These are phyloP conservation scores for Plagodis dolabraria DNA, from an alignment of 2,888 invertebrate genomes.

Conservation along the genomic window DNA sequence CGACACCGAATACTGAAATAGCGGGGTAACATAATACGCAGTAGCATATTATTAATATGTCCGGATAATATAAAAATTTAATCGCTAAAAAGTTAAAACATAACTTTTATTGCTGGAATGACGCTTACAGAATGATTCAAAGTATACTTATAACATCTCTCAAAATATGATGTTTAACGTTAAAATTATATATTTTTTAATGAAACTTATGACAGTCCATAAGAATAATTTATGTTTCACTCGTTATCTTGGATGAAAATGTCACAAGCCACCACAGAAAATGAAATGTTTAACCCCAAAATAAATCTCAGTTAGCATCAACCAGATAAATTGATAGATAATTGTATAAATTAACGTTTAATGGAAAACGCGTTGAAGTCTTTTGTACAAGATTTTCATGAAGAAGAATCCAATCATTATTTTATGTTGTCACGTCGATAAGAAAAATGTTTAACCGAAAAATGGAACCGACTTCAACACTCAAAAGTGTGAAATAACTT, in stretches of 20 bases:
- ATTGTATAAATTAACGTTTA: no score
- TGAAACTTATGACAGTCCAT: slow-evolving; percentile 20
- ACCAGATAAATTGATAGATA: no score
- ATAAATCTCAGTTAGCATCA: slow-evolving; percentile 12
- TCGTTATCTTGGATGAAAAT: slow-evolving; percentile 4
- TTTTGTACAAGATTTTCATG: slow-evolving; percentile 10
- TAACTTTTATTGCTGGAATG: slow-evolving; percentile 23
- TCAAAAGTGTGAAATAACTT: no score
- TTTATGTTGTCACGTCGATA: neutral
- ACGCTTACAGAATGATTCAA: slow-evolving; percentile 33
- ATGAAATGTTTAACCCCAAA: slow-evolving; percentile 11
- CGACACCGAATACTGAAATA: slow-evolving; percentile 7
- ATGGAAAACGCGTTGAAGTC: slow-evolving; percentile 9
- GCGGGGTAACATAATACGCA: slow-evolving; percentile 17
- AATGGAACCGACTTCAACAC: no score
- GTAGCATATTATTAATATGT: slow-evolving; percentile 27
- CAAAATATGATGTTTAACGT: slow-evolving; percentile 19
- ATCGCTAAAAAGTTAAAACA: slow-evolving; percentile 28
- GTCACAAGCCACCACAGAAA: slow-evolving; percentile 13
- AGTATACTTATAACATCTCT: slow-evolving; percentile 29
- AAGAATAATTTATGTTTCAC: slow-evolving; percentile 5
- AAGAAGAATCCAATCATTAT: neutral
- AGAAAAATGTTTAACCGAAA: no score
- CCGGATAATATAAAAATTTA: slow-evolving; percentile 34
- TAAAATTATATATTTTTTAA: slow-evolving; percentile 9